These are phyloP conservation scores for Chionodraco myersi DNA, from an alignment of 2,113 vertebrate species.

Conservation along the genomic window DNA sequence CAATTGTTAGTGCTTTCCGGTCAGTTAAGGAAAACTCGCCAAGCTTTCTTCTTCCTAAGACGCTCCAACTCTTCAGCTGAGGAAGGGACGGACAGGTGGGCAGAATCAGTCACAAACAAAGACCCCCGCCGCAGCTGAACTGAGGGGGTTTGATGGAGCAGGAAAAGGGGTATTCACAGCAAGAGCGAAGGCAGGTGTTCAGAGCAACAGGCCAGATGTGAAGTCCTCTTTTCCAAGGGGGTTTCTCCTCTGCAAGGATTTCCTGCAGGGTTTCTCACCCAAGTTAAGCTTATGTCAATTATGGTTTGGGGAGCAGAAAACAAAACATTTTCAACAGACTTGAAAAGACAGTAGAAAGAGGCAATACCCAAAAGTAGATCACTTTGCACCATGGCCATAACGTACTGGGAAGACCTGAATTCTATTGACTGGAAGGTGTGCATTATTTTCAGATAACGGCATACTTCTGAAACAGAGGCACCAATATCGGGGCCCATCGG, in stretches of 20 bases:
- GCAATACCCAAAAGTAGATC: neutral
- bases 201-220: constrained; percentile 82
- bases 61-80: neutral
- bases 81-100: constrained; percentile 1
- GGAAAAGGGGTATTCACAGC: constrained; percentile 20
- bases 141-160: constrained; percentile 12
- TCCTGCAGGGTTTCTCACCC: constrained; percentile 67
- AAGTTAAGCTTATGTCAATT: constrained; percentile 47
- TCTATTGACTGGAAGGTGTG: neutral
- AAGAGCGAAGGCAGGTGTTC: constrained; percentile 75
- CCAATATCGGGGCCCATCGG: no score
- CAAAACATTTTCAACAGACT: constrained; percentile 3
- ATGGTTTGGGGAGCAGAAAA: constrained; percentile 15
- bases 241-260: constrained; percentile 87
- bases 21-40: neutral
- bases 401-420: neutral
- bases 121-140: neutral
- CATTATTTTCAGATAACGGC: neutral
- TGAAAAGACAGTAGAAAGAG: neutral
- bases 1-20: constrained; percentile 34
- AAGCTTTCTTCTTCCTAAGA: constrained; percentile 27
- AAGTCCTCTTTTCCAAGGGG: constrained; percentile 86
- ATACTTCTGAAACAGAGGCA: neutral
- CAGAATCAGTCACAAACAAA: constrained; percentile 1
- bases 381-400: no score